Evolutionary conservation across 1,140 invertebrate genomes (phyloP), one percentile per base, ranked within the genome.

Genomic region (Papilio dardanus): DNA sequence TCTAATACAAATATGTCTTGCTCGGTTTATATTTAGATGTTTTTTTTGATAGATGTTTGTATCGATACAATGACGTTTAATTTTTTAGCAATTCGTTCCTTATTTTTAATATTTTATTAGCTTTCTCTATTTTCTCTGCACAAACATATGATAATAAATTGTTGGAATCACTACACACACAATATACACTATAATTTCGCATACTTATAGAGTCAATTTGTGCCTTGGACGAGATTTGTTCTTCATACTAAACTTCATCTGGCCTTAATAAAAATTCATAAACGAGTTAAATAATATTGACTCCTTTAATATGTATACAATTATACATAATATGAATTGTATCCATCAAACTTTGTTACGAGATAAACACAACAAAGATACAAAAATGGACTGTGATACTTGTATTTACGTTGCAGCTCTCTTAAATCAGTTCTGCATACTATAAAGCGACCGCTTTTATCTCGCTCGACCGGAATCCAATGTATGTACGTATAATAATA

Each of bases 371-470:
- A 50, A n/a, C 19, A 62, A 28, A 30, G 54, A 62, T 14, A 54
- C 21, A 62, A 62, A 58, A 58, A 14, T 37, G 16, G n/a, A 19
- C n/a, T 50, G n/a, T 50, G 19, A 19, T n/a, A n/a, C n/a, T 37
- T 37, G 1, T 3, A 8, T 62, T 62, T 12, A 28, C 21, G 12
- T 28, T 28, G 21, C 2, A 14, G 14, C 21, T 62, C n/a, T 35
- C n/a, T 3, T 28, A 66, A 30, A 66, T 66, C 30, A n/a, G 65
- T 66, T 35, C 65, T 66, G 30, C 65, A 35, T 31, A 6, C 16
- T 66, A 33, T n/a, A 66, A 33, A 62, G 54, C 7, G 30, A 66
- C 31, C 65, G 65, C 65, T 66, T 19, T 28, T 66, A 66, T 66
- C 65, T 66, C 6, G n/a, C n/a, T 19, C 31, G 31, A 33, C 7